A percentile compares a stretch with the other conserved stretches of the same genome.
phyloP scores from a whole-genome alignment of 2,113 vertebrate species.

The Mola mola region DNA sequence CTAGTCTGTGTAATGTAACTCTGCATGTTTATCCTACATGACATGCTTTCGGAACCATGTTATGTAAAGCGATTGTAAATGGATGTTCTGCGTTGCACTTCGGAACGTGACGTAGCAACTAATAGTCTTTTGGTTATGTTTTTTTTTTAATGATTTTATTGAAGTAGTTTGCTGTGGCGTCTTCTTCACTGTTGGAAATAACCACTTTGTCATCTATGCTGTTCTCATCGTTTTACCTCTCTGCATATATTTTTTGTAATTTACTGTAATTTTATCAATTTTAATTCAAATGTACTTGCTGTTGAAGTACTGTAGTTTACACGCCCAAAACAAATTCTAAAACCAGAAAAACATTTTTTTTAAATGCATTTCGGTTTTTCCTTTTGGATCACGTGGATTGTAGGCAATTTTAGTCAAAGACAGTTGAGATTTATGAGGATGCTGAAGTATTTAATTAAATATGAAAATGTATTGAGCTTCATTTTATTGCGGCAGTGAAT shows the following conservation, averaged over 20 bases:
- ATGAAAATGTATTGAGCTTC: slow-evolving; percentile 11
- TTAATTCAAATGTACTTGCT: slow-evolving; percentile 24
- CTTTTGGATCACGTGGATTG: not conserved
- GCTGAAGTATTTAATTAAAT: slow-evolving; percentile 9
- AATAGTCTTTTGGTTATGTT: not conserved
- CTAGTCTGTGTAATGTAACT: slow-evolving; percentile 18
- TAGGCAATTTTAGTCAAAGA: not conserved
- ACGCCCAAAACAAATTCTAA: not conserved
- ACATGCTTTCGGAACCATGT: slow-evolving; percentile 2
- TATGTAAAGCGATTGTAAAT: not conserved
- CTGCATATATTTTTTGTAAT: slow-evolving; percentile 3
- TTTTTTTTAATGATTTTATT: slow-evolving; percentile 19
- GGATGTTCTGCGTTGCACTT: slow-evolving; percentile 7
- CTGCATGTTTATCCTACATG: slow-evolving; percentile 39
- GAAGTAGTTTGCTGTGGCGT: slow-evolving; percentile 3
- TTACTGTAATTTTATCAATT: not conserved
- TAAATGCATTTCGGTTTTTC: not conserved
- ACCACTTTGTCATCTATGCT: slow-evolving; percentile 21
- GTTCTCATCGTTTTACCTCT: slow-evolving; percentile 1
- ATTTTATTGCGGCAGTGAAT: not conserved
- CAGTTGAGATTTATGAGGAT: slow-evolving; percentile 17
- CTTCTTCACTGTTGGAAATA: slow-evolving; percentile 37
- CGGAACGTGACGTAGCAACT: not conserved
- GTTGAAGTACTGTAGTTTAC: slow-evolving; percentile 27
- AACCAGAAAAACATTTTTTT: not conserved